These are phyloP conservation scores for Amaurobius ferox DNA, from an alignment of 2,888 invertebrate species.

Conservation along the genomic window DNA sequence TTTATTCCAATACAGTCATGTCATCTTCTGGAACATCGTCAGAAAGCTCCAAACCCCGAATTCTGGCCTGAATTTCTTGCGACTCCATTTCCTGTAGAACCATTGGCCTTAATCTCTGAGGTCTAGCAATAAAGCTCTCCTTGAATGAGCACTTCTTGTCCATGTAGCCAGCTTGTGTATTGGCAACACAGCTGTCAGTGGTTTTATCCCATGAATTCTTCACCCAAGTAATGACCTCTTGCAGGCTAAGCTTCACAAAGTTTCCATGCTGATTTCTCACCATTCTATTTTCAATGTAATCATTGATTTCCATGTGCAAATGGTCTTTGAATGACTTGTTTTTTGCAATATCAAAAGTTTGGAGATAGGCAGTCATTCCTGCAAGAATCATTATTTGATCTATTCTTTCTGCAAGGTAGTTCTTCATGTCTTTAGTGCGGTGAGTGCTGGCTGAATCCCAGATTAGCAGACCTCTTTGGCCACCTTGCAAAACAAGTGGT, in stretches of 20 bases:
- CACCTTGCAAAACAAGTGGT: no score
- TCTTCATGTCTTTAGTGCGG: no score
- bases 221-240: background rate
- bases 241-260: no score
- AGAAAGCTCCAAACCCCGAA: background rate
- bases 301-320: background rate
- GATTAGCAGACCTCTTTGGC: no score
- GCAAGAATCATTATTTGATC: background rate
- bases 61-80: no score
- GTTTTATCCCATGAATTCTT: no score
- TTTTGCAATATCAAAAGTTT: conserved; percentile 1
- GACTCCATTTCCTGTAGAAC: no score
- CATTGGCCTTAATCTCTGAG: background rate
- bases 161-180: background rate
- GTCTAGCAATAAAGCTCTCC: background rate
- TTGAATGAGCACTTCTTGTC: background rate
- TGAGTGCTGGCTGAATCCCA: no score
- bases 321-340: background rate
- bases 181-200: background rate
- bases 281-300: background rate
- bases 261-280: no score
- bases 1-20: no score
- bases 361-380: conserved; percentile 10
- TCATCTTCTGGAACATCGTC: no score
- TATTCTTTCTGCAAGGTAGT: no score